phyloP scores from a whole-genome alignment of 2,113 vertebrate species.

The Erythrocercus mccallii region DNA sequence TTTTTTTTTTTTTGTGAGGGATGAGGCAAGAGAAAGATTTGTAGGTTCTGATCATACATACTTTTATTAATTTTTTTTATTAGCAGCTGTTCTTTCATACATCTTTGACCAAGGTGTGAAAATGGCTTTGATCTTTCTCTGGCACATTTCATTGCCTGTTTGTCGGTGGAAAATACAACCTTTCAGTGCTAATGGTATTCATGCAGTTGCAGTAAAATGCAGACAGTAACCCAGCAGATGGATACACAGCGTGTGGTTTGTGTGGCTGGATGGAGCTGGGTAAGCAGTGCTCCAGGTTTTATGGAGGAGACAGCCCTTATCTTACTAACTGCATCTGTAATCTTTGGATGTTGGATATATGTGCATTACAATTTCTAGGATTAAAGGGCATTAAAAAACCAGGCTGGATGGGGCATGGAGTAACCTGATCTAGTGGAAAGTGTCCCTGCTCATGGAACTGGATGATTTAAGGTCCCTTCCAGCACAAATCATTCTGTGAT shows the following conservation, averaged over 20 bases:
- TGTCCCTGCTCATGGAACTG: neutral
- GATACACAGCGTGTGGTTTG: neutral
- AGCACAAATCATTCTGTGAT: neutral
- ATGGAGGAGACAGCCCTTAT: neutral
- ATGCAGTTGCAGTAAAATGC: neutral
- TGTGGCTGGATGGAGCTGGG: neutral
- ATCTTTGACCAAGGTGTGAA: neutral
- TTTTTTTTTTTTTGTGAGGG: neutral
- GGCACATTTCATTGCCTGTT: neutral
- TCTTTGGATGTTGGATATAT: neutral
- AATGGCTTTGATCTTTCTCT: neutral
- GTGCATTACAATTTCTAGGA: neutral
- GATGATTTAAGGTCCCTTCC: neutral
- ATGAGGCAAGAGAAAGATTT: neutral
- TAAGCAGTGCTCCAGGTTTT: neutral
- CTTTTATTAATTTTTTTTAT: neutral
- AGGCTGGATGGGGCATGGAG: neutral
- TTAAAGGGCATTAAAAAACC: neutral
- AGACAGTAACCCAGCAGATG: neutral
- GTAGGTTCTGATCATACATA: neutral
- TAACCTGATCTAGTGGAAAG: neutral
- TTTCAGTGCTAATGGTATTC: neutral
- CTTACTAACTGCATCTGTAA: neutral
- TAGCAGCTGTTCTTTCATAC: neutral
- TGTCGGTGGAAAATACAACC: neutral